A percentile compares a stretch with the other conserved stretches of the same genome.
Evolutionary conservation across 2,797 vertebrate species (phyloP).

Genomic region (Cyprinodon diabolis): DNA sequence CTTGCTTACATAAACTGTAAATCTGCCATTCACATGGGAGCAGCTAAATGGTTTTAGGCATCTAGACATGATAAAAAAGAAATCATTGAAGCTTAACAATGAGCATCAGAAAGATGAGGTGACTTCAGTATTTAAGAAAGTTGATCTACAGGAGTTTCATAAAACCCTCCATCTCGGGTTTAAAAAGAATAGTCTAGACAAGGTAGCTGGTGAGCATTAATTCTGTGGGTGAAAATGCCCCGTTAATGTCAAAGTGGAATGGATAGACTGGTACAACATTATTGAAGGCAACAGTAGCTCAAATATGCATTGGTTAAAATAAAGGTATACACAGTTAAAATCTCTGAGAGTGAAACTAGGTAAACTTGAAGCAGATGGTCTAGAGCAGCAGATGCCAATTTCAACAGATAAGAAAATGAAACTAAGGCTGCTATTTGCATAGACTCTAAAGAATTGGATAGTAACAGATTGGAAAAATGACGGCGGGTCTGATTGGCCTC

Average conservation of each 20-base stretch:
- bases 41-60: too few relatives aligned
- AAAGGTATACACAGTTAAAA: not conserved
- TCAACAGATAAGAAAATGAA: not conserved
- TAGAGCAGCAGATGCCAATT: not conserved
- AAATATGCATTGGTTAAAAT: not conserved
- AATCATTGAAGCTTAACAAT: too few relatives aligned
- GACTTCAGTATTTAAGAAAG: not conserved
- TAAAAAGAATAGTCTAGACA: not conserved
- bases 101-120: not conserved
- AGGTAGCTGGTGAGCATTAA: not conserved
- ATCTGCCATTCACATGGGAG: too few relatives aligned
- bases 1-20: too few relatives aligned
- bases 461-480: too few relatives aligned
- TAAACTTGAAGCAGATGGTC: not conserved
- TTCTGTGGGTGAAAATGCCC: not conserved
- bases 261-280: not conserved
- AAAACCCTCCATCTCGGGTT: not conserved
- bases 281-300: not conserved
- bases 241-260: not conserved
- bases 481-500: too few relatives aligned
- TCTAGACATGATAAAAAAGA: too few relatives aligned
- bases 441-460: not conserved
- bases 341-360: not conserved
- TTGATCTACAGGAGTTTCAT: not conserved
- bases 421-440: not conserved